These are phyloP conservation scores for Emydura subglobosa DNA, from an alignment of 2,113 vertebrate genomes.

Conservation along the genomic window DNA sequence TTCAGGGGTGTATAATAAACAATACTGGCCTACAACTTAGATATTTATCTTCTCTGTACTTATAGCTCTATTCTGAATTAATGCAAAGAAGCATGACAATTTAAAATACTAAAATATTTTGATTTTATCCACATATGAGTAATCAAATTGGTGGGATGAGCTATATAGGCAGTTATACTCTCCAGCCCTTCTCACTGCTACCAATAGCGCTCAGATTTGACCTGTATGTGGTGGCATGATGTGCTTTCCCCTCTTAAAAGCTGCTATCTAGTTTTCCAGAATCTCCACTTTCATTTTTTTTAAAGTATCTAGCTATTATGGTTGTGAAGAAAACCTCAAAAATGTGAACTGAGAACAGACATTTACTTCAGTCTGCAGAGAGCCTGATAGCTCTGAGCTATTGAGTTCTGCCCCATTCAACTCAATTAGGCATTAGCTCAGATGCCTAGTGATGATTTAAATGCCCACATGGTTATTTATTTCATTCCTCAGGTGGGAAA, in stretches of 20 bases:
- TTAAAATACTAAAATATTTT: neutral
- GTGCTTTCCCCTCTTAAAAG: neutral
- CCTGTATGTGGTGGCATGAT: neutral
- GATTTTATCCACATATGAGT: neutral
- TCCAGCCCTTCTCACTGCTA: neutral
- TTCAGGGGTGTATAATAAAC: neutral
- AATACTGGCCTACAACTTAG: neutral
- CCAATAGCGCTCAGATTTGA: neutral
- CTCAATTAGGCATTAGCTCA: neutral
- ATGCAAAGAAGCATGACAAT: neutral
- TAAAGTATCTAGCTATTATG: neutral
- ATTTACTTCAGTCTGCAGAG: neutral
- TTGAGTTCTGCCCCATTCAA: neutral
- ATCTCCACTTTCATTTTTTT: neutral
- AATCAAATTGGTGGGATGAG: neutral
- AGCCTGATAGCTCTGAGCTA: neutral
- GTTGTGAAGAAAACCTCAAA: neutral
- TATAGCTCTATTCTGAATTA: neutral
- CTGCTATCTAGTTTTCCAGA: neutral
- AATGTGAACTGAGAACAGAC: neutral
- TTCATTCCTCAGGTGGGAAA: neutral
- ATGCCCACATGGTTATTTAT: neutral
- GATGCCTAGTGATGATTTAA: neutral
- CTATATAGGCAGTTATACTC: rapidly evolving
- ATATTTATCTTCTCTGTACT: neutral